Base-by-base conservation (phyloP, 2,797 vertebrate genomes). In the Channallabes apus region DNA sequence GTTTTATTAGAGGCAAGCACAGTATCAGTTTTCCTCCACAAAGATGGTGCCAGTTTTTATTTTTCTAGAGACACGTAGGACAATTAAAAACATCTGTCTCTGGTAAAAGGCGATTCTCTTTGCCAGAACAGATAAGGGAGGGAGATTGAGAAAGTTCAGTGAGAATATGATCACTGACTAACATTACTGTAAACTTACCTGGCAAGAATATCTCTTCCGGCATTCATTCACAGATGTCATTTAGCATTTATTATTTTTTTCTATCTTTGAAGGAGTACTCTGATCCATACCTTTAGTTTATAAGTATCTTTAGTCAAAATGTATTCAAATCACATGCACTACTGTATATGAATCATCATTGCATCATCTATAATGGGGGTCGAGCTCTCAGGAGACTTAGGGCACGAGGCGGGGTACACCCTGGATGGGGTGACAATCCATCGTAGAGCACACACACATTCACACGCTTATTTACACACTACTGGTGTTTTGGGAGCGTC, bases 31-130 rank as follows among this genome's bases (percentile, higher is more conserved):
- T 80, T 56, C 64, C n/a, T 11, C 20, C 78, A 83, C 59, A 88
- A 73, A 72, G 8, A n/a, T 68, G 64, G 24, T 56, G 80, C 80
- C 68, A 69, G 68, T 67, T 84, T 82, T 86, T 68, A 80, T 54
- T 85, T 82, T 41, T 79, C 72, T 69, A 71, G 75, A 79, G 59
- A 72, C 3, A 22, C 20, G 6, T 67, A 61, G 27, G 24, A 61
- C 72, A 78, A 38, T 64, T 72, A 86, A 38, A 84, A 86, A 82
- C 84, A 88, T 84, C 71, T 88, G 87, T 83, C 61, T 79, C 20
- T 78, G 80, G 79, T 35, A 22, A 64, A 54, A 82, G 27, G 82
- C 64, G 29, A 61, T 24, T 82, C 51, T 82, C 46, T 73, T 76
- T 27, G 62, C 67, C 24, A n/a, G 35, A 61, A 69, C n/a, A 51